Evolutionary conservation across 1,140 invertebrate genomes (phyloP).

Genomic region (Ostrea denselamellosa): DNA sequence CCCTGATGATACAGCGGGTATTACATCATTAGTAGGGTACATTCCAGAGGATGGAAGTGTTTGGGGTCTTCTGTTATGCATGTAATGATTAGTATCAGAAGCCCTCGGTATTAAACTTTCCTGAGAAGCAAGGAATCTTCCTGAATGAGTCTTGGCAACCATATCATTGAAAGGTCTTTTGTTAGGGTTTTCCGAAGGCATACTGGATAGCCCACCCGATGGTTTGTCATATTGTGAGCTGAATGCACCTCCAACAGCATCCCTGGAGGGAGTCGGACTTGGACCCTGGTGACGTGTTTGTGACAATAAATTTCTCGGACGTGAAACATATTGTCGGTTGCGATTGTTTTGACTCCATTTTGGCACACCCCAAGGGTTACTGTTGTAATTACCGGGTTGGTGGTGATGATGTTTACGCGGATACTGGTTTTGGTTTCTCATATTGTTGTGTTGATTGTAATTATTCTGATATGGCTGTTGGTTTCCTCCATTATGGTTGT

Average conservation of each 20-base stretch:
- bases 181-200: constrained; percentile 14
- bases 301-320: background rate
- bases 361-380: background rate
- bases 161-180: background rate
- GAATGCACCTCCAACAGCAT: constrained; percentile 3
- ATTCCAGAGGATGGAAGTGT: background rate
- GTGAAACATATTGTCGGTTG: background rate
- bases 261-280: background rate
- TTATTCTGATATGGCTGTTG: background rate
- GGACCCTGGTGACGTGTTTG: background rate
- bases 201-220: background rate
- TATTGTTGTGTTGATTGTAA: background rate
- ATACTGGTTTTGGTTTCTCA: background rate
- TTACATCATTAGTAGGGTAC: background rate
- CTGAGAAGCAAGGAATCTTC: background rate
- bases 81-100: background rate
- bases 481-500: background rate
- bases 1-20: background rate
- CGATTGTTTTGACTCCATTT: background rate
- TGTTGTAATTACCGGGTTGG: background rate
- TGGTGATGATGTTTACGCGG: background rate
- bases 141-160: background rate
- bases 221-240: constrained; percentile 15
- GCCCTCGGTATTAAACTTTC: constrained; percentile 1
- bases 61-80: background rate